Conservation (phyloP, 2,888 invertebrate genomes). For the Cryptus armator region DNA sequence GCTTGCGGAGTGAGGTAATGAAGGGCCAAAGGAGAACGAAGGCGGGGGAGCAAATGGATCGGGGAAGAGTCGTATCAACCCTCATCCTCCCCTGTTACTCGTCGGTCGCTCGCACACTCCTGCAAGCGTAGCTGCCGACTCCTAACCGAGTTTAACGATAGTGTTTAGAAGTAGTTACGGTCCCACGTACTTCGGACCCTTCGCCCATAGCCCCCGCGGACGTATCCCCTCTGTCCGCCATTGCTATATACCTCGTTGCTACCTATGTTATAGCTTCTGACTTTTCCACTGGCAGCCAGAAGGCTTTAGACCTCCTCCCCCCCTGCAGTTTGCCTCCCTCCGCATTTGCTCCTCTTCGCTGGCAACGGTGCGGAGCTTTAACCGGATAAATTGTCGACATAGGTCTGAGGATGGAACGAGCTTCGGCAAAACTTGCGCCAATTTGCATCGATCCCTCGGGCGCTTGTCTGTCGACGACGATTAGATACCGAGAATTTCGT, state of each 20-base stretch:
- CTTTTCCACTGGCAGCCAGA: constrained; percentile 26
- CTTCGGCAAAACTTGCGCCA: constrained; percentile 53
- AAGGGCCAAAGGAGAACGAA: neutral
- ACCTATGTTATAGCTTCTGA: constrained; percentile 29
- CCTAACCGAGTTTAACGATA: constrained; percentile 68
- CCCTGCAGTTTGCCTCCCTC: constrained; percentile 6
- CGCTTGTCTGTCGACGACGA: constrained; percentile 28
- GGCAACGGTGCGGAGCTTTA: constrained; percentile 39
- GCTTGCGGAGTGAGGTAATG: neutral
- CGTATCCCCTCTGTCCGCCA: neutral
- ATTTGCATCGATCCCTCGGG: constrained; percentile 54
- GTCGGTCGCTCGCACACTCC: constrained; percentile 17
- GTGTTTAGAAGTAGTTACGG: constrained; percentile 70
- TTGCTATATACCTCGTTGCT: neutral
- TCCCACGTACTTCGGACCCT: constrained; percentile 39
- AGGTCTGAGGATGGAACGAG: constrained; percentile 36
- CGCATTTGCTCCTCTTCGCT: constrained; percentile 13
- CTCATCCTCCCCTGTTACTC: neutral
- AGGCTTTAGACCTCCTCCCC: constrained; percentile 10
- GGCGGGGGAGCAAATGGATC: constrained; percentile 24
- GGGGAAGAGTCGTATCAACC: constrained; percentile 48
- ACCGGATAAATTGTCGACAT: constrained; percentile 60
- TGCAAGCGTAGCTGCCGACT: constrained; percentile 38
- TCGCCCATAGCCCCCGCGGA: constrained; percentile 14
- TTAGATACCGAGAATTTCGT: neutral